phyloP scores from a whole-genome alignment of 2,888 invertebrate genomes.

The Schrankia costaestrigalis region DNA sequence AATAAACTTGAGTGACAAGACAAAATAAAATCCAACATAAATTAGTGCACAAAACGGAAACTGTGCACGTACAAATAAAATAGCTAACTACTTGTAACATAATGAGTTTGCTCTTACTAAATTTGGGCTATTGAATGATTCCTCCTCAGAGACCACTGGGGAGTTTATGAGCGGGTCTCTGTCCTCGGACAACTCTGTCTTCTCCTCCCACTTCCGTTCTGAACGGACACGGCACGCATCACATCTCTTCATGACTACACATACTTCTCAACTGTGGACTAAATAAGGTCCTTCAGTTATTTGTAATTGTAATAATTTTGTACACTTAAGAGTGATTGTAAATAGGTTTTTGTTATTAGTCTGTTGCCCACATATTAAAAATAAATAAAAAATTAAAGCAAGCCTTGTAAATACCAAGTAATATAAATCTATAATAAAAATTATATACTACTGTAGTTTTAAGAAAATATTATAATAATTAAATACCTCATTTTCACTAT shows the following conservation, averaged over 20 bases:
- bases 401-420: background rate
- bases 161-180: slow-evolving; percentile 64
- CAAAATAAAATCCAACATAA: slow-evolving; percentile 12
- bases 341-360: background rate
- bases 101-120: slow-evolving; percentile 57
- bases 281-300: slow-evolving; percentile 55
- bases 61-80: slow-evolving; percentile 26
- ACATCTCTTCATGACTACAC: slow-evolving; percentile 77
- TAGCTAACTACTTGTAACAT: slow-evolving; percentile 48
- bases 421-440: background rate
- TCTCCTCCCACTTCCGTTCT: slow-evolving; percentile 53
- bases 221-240: slow-evolving; percentile 60
- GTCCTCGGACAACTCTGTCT: slow-evolving; percentile 42
- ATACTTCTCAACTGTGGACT: slow-evolving; percentile 74
- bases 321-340: background rate
- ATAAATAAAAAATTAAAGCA: too few relatives aligned
- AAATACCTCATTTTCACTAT: slow-evolving; percentile 60
- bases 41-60: slow-evolving; percentile 21
- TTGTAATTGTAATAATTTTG: background rate
- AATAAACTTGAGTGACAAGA: slow-evolving; percentile 15
- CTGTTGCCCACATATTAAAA: too few relatives aligned
- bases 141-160: slow-evolving; percentile 60
- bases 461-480: background rate
- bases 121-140: slow-evolving; percentile 57
- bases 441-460: background rate